A percentile compares a stretch with the other conserved stretches of the same genome.
phyloP scores from a whole-genome alignment of 2,113 vertebrate genomes.

The Phylloscopus trochilus region DNA sequence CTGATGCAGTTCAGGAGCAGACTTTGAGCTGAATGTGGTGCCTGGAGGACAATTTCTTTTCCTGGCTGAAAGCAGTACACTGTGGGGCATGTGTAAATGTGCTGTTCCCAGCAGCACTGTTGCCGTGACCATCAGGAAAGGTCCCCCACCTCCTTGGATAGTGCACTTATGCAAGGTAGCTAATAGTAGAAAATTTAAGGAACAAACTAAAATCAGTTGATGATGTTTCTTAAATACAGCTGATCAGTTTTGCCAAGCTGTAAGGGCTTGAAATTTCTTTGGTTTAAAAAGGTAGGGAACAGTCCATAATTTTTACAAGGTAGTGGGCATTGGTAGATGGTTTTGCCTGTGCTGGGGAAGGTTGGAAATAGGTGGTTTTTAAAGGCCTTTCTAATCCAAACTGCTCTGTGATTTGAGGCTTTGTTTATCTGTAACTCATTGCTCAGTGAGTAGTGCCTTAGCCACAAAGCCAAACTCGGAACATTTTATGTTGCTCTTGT shows the following conservation, averaged over 20 bases:
- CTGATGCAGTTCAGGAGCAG: not conserved
- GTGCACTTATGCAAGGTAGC: not conserved
- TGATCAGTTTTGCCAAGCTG: not conserved
- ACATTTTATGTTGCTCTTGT: not conserved
- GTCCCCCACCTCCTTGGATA: too few relatives aligned
- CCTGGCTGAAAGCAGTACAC: accelerated
- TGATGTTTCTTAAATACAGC: not conserved
- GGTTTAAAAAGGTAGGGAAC: not conserved
- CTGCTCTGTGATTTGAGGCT: not conserved
- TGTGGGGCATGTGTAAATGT: accelerated
- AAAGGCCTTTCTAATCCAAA: not conserved
- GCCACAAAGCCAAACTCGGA: not conserved
- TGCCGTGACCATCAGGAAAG: not conserved
- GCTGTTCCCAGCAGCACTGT: not conserved
- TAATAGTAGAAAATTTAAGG: not conserved
- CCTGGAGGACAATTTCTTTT: not conserved
- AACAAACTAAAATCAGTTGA: not conserved
- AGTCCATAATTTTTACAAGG: not conserved
- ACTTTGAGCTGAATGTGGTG: not conserved
- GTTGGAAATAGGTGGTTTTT: not conserved
- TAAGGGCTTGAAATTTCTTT: not conserved
- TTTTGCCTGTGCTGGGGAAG: not conserved
- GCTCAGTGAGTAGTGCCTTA: not conserved
- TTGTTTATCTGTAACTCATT: not conserved
- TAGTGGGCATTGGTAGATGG: accelerated